Base-by-base conservation (phyloP, 2,797 vertebrate genomes). In the Myiothlypis coronata region DNA sequence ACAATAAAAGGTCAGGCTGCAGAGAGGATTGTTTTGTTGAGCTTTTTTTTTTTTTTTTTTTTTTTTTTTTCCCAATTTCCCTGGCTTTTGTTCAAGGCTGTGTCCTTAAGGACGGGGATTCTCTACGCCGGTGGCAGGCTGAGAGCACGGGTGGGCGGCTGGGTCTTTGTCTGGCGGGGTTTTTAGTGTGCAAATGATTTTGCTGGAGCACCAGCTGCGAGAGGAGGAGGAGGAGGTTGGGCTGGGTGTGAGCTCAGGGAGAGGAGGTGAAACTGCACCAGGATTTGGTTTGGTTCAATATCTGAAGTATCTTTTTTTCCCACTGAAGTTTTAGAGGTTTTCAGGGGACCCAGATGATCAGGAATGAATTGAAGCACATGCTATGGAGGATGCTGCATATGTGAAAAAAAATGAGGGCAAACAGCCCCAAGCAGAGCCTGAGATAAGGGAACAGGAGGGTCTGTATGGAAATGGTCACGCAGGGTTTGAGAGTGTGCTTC, bases 51-150 rank as follows among this genome's bases (percentile, higher is more conserved):
- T 39, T 20, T 20, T n/a, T 30, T 18, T 24, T 20, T 37, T 39
- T 27, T 37, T 55, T 53, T 30, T 43, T 13, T 13, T 28, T 53
- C 35, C 63, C 3, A 3, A n/a, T 91, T 90, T 81, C 80, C 47
- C 30, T 95, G 92, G 94, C 93, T 96, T 92, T 94, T 95, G 50
- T 95, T 97, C 94, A 95, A 96, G 95, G 94, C 64, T 81, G 79
- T 3, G 44, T 93, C 97, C 90, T 93, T 52, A 94, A 90, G 77
- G 80, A 91, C 0, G 2, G 56, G 61, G 82, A 75, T 87, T 86
- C 76, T 94, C 89, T 85, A 74, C 20, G 47, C 83, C 0, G 47
- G 93, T 80, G 87, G 92, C 84, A 91, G 76, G 77, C 92, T 71
- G 69, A 87, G 57, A 88, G 50, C 83, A 75, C 59, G 94, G 96